phyloP scores from a whole-genome alignment of 2,797 vertebrate species.

The Smutsia temminckii region DNA sequence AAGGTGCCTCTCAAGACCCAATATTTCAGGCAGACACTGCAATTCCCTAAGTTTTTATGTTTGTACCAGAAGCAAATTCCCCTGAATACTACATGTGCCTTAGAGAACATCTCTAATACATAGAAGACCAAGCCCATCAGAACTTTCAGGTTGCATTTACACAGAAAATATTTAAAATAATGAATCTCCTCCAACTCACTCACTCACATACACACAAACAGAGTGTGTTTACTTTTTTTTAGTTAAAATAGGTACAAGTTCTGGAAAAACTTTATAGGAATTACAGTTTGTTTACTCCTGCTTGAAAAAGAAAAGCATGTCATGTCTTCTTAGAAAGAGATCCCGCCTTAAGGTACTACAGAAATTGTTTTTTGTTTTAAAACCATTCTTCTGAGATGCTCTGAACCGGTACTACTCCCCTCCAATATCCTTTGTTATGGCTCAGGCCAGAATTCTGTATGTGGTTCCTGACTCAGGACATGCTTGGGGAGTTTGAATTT shows the following conservation, averaged over 20 bases:
- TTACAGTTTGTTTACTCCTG: background rate
- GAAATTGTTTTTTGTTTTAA: slow-evolving; percentile 40
- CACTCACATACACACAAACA: background rate
- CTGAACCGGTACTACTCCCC: background rate
- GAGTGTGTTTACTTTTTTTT: background rate
- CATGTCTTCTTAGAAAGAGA: background rate
- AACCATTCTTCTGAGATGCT: background rate
- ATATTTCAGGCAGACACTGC: background rate
- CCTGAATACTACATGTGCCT: background rate
- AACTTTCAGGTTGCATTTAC: background rate
- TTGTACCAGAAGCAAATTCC: background rate
- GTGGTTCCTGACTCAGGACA: slow-evolving; percentile 5
- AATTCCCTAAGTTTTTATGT: background rate
- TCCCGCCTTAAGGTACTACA: background rate
- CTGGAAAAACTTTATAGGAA: background rate
- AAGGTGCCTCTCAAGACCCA: background rate
- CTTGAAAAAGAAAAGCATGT: background rate
- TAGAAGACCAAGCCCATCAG: background rate
- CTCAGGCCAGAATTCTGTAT: slow-evolving; percentile 16
- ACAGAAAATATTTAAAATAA: background rate
- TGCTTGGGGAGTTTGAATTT: slow-evolving; percentile 48
- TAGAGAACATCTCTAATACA: background rate
- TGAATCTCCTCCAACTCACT: background rate
- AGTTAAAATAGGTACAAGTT: background rate
- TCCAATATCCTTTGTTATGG: background rate